phyloP scores from a whole-genome alignment of 2,888 invertebrate species.

The Tipula vernalis region DNA sequence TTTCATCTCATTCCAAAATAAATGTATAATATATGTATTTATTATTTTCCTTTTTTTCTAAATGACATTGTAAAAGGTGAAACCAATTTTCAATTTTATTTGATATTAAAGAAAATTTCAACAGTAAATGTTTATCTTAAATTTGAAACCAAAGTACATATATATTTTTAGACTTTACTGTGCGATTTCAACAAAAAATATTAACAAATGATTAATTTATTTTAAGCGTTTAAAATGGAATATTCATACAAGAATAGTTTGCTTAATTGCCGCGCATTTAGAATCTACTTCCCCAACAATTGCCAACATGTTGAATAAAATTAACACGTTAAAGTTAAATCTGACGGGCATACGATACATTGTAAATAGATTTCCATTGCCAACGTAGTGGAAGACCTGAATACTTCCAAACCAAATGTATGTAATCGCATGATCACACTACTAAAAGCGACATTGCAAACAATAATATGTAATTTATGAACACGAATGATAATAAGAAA shows the following conservation, averaged over 20 bases:
- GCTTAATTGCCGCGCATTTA: no score
- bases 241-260: not conserved
- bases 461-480: not conserved
- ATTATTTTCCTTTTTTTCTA: not conserved
- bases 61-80: not conserved
- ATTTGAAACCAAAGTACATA: not conserved
- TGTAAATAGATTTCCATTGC: no score
- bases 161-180: not conserved
- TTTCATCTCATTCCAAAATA: not conserved
- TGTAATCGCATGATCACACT: not conserved
- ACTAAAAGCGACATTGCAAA: not conserved
- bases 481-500: not conserved
- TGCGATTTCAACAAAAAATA: not conserved
- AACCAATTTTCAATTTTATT: not conserved
- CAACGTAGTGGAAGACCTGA: no score
- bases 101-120: not conserved
- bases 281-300: no score
- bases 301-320: no score
- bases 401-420: no score
- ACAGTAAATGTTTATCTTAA: not conserved
- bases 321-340: no score
- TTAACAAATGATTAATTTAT: not conserved
- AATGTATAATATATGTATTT: not conserved
- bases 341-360: no score
- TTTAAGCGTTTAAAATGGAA: not conserved